Evolutionary conservation across 2,797 vertebrate species (phyloP).

Genomic region (Alca torda): DNA sequence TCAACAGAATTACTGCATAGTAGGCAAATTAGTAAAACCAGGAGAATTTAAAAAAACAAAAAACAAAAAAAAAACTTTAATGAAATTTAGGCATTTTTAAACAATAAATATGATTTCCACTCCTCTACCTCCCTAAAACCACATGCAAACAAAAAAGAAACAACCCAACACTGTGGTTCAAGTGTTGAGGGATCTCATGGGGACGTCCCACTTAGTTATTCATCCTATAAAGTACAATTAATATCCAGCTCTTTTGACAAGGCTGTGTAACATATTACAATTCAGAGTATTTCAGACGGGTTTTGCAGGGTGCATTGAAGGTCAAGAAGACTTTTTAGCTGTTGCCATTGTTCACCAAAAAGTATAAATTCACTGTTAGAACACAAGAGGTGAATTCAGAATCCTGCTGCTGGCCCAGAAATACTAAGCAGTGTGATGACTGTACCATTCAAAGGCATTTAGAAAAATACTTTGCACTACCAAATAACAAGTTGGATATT

Average conservation of each 20-base stretch:
- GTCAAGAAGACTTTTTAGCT: neutral
- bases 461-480: neutral
- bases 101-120: neutral
- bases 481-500: neutral
- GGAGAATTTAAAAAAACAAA: neutral
- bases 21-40: neutral
- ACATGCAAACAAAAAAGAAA: neutral
- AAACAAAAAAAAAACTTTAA: neutral
- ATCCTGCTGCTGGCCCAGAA: neutral
- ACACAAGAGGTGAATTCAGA: neutral
- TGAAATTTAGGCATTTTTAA: neutral
- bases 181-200: no score
- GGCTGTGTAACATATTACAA: neutral
- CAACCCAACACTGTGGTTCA: neutral
- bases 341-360: neutral
- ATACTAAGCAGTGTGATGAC: neutral
- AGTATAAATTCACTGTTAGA: neutral
- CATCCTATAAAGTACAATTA: neutral
- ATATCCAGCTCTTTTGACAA: neutral
- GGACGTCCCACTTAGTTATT: neutral
- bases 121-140: neutral
- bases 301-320: neutral
- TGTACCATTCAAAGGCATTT: neutral
- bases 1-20: neutral
- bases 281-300: neutral